Conservation (phyloP, 2,113 vertebrate genomes). For the Cyprinodon tularosa region DNA sequence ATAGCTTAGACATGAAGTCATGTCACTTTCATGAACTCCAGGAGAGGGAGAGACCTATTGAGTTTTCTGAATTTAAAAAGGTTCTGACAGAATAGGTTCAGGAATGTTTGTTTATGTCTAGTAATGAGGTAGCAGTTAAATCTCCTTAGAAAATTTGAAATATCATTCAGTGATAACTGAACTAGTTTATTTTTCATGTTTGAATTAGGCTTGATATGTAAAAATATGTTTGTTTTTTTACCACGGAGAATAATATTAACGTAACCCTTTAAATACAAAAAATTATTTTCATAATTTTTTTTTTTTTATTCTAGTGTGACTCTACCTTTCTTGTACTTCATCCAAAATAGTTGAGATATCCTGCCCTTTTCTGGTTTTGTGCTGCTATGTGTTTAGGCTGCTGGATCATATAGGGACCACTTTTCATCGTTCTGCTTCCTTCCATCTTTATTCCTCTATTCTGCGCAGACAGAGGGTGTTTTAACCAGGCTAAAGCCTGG, state of each 20-base stretch:
- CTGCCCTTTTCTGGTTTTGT: too few species aligned
- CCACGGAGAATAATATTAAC: background rate
- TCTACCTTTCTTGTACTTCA: too few species aligned
- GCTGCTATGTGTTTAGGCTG: too few species aligned
- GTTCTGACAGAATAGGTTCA: conserved; percentile 31
- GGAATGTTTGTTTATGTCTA: background rate
- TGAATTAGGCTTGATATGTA: background rate
- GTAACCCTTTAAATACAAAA: background rate
- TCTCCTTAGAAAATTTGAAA: background rate
- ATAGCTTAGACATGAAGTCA: conserved; percentile 56
- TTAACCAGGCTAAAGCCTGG: too few species aligned
- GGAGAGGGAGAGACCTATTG: conserved; percentile 28
- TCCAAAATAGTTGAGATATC: too few species aligned
- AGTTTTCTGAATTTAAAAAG: conserved; percentile 39
- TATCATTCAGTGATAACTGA: background rate
- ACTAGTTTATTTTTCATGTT: background rate
- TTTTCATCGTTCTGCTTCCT: too few species aligned
- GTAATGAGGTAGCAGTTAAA: background rate
- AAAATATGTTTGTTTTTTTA: background rate
- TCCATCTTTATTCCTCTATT: too few species aligned
- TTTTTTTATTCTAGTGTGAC: too few species aligned
- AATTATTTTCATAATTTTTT: too few species aligned
- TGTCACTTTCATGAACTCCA: conserved; percentile 40
- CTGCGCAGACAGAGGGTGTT: too few species aligned
- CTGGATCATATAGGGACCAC: too few species aligned